These are phyloP conservation scores for Hyaena hyaena DNA, from an alignment of 2,113 vertebrate genomes.

Conservation along the genomic window DNA sequence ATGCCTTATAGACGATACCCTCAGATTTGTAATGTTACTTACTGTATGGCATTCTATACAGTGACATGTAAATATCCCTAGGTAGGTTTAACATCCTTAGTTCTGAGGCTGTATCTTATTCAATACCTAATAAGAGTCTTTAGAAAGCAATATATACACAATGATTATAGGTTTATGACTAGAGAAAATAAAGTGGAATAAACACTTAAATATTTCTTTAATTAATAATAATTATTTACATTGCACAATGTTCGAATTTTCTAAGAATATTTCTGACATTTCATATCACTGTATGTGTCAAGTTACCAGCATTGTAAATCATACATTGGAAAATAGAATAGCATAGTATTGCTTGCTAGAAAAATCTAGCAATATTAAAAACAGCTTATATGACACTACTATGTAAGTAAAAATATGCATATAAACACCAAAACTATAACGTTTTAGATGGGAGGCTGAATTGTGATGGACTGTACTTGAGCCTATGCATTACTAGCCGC, in stretches of 20 bases:
- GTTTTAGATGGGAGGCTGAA: not conserved
- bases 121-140: fast-evolving
- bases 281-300: not conserved
- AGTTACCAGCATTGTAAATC: not conserved
- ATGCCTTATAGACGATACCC: fast-evolving
- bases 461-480: not conserved
- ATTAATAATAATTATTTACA: not conserved
- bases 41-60: not conserved
- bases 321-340: not conserved
- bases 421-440: not conserved
- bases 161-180: not conserved
- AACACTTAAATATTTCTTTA: not conserved
- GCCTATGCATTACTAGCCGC: not conserved
- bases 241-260: not conserved
- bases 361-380: not conserved
- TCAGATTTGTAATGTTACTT: not conserved
- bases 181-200: not conserved
- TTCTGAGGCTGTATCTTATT: not conserved
- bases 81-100: not conserved
- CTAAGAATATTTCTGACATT: not conserved
- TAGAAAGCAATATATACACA: not conserved
- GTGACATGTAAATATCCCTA: not conserved
- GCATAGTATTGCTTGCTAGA: not conserved
- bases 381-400: not conserved
- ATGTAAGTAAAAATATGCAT: not conserved